These are phyloP conservation scores for Monoplex corrugatus DNA, from an alignment of 2,888 invertebrate species.

Conservation along the genomic window DNA sequence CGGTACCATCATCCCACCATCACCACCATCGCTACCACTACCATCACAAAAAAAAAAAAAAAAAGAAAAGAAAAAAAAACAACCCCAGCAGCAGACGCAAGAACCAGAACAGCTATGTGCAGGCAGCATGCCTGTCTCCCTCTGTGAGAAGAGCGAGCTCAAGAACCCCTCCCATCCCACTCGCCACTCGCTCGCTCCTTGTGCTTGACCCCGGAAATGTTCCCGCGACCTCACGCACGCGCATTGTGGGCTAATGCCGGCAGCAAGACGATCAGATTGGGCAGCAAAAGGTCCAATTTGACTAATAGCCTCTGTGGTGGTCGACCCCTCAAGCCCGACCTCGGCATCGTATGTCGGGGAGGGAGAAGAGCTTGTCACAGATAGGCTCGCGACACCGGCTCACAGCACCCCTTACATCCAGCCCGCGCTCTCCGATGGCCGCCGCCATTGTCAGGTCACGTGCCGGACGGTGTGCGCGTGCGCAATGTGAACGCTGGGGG, in stretches of 20 bases:
- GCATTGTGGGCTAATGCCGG: conserved; percentile 44
- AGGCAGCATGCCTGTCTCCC: not conserved
- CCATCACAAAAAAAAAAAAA: too few species aligned
- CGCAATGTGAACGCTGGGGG: conserved; percentile 10
- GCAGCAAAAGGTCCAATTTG: conserved; percentile 51
- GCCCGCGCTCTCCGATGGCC: not conserved
- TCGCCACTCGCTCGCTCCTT: not conserved
- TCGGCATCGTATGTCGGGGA: conserved; percentile 16
- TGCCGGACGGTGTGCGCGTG: conserved; percentile 45
- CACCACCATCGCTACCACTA: too few species aligned
- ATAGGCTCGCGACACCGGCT: not conserved
- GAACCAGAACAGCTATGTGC: too few species aligned
- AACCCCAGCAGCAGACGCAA: too few species aligned
- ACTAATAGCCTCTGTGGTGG: conserved; percentile 49
- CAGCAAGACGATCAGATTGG: conserved; percentile 49
- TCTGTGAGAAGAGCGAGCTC: too few species aligned
- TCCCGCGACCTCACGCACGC: conserved; percentile 48
- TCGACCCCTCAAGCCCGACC: conserved; percentile 10
- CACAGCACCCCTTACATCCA: not conserved
- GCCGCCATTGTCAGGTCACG: conserved; percentile 50
- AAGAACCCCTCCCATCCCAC: too few species aligned
- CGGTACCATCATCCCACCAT: too few species aligned
- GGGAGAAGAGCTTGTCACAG: conserved; percentile 17
- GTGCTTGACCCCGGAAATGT: conserved; percentile 40
- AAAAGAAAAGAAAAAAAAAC: too few species aligned